A percentile compares a stretch with the other conserved stretches of the same genome.
Conservation (phyloP, 1,140 invertebrate species). For the Trichoplusia ni region DNA sequence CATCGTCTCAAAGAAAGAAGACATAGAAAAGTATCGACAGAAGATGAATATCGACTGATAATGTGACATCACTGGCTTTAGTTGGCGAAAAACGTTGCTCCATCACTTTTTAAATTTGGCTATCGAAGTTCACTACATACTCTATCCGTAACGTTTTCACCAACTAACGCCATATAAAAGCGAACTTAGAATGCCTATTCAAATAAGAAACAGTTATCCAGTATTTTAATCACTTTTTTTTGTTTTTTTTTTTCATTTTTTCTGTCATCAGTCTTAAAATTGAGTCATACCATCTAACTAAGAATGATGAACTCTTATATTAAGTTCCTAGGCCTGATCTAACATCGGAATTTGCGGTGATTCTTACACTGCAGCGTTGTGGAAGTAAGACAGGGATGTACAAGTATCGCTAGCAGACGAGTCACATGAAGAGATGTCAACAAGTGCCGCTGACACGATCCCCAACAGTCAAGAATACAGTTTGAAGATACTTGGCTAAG, state of each 20-base stretch:
- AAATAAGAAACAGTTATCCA: constrained; percentile 65
- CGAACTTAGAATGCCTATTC: constrained; percentile 50
- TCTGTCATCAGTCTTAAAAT: constrained; percentile 80
- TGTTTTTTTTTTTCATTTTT: constrained; percentile 57
- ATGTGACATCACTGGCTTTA: constrained; percentile 39
- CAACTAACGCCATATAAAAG: constrained; percentile 42
- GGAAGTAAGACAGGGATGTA: constrained; percentile 44
- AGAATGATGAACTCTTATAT: constrained; percentile 76
- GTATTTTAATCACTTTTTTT: constrained; percentile 58
- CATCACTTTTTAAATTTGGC: constrained; percentile 53
- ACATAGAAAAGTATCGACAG: constrained; percentile 69
- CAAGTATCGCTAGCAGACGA: constrained; percentile 53
- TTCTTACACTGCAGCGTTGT: constrained; percentile 45
- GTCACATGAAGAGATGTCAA: constrained; percentile 32
- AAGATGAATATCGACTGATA: constrained; percentile 47
- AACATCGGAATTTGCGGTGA: constrained; percentile 57
- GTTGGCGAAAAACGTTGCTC: constrained; percentile 42
- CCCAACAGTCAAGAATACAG: constrained; percentile 24
- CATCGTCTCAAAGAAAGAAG: constrained; percentile 69
- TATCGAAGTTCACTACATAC: constrained; percentile 58
- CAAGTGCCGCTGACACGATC: constrained; percentile 24
- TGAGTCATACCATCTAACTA: constrained; percentile 80
- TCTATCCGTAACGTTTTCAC: constrained; percentile 47
- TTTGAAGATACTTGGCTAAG: constrained; percentile 59
- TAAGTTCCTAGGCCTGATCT: constrained; percentile 76